Base-by-base conservation (phyloP, 2,888 invertebrate species). In the Anagyrus pseudococci region DNA sequence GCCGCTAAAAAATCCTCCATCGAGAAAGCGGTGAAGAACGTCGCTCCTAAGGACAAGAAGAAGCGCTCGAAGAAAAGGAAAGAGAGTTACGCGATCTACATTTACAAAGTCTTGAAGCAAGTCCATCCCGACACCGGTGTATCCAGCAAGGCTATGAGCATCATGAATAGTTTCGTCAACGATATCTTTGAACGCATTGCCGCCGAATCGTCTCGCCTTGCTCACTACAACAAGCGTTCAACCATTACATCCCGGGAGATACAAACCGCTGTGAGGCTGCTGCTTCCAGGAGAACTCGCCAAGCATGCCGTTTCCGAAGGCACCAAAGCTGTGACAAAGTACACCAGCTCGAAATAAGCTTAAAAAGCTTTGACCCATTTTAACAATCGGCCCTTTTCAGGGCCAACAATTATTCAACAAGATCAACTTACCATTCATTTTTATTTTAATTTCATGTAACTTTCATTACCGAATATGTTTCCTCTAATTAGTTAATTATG, bases 221-320 rank as follows among this genome's bases (percentile, higher is more conserved):
- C 71, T 33, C 70, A 71, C 7, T 71, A 70, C 68, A 72, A 64
- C 65, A 69, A 71, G 75, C 83, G 86, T 44, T 86, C 84, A 0
- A 91, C 91, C 0, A 83, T 92, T 73, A 85, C 86, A 0, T 87
- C 87, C 66, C 82, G 88, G 58, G 91, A 92, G 69, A 85, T 92
- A 13, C 88, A 90, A 72, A 86, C 88, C 0, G 89, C 89, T 0
- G 85, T 89, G 0, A 84, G 86, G 44, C 82, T 91, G 0, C 44
- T 68, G 20, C 61, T 67, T 41, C 68, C 69, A 20, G 69, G 69
- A 23, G 68, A 69, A 56, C 62, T 68, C 20, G 67, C 69, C 7
- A 69, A 69, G 33, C 68, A 67, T 26, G 67, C 67, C 4, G 64
- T 68, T 3, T 37, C 33, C 15, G 57, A 58, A 15, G 58, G 58